phyloP scores from a whole-genome alignment of 2,797 vertebrate genomes.

The Argya squamiceps region DNA sequence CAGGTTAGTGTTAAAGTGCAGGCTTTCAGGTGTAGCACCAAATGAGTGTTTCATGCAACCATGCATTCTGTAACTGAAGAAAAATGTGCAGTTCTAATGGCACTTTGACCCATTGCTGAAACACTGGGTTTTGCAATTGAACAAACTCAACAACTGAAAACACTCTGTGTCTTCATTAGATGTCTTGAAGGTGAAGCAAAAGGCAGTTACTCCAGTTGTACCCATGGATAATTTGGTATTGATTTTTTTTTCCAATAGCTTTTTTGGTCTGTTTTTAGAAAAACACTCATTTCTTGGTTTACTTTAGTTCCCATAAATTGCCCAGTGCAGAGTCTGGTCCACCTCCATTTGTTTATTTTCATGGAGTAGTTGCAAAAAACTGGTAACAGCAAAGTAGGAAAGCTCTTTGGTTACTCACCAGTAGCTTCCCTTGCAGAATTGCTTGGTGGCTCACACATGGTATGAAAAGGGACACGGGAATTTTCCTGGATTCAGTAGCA shows the following conservation, averaged over 20 bases:
- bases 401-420: slow-evolving; percentile 4
- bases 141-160: not conserved
- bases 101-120: slow-evolving; percentile 54
- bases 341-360: slow-evolving; percentile 17
- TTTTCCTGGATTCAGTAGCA: slow-evolving; percentile 60
- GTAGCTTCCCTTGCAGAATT: slow-evolving; percentile 44
- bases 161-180: slow-evolving; percentile 14
- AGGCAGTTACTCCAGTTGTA: slow-evolving; percentile 12
- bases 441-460: slow-evolving; percentile 48
- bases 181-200: slow-evolving; percentile 16
- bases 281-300: slow-evolving; percentile 17
- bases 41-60: not conserved
- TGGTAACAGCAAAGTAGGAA: slow-evolving; percentile 2
- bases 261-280: not conserved
- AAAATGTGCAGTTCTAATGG: slow-evolving; percentile 51
- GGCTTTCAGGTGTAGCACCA: not conserved
- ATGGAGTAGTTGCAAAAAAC: slow-evolving; percentile 24
- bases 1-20: not conserved
- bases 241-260: not conserved
- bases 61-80: not conserved
- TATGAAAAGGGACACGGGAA: slow-evolving; percentile 15
- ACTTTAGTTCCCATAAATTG: slow-evolving; percentile 18
- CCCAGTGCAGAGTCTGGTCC: slow-evolving; percentile 40
- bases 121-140: slow-evolving; percentile 46
- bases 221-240: not conserved